Conservation (phyloP, 1,140 invertebrate species). For the Drosophila orosa region DNA sequence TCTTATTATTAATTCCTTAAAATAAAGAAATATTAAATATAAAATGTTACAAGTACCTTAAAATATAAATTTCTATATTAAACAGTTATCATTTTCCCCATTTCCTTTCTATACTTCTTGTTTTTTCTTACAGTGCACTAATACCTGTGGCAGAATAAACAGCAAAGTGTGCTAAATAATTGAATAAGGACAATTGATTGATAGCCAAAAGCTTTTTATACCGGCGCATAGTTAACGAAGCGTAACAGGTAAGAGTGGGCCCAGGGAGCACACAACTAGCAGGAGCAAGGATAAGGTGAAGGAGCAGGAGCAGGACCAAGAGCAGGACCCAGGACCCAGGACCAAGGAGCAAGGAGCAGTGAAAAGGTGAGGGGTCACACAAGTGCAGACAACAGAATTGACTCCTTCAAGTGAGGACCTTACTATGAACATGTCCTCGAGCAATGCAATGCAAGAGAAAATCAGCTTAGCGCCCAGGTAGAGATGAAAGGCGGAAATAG, state of each 20-base stretch:
- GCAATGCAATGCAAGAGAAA: conserved; percentile 47
- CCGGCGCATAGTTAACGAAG: conserved; percentile 75
- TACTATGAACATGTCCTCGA: conserved; percentile 32
- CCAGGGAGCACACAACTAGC: too few relatives aligned
- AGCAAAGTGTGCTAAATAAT: conserved; percentile 64
- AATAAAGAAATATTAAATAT: too few relatives aligned
- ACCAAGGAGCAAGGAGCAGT: background rate
- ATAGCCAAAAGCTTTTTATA: conserved; percentile 78
- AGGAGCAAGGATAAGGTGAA: background rate
- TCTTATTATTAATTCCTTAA: too few relatives aligned
- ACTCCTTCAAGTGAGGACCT: conserved; percentile 32
- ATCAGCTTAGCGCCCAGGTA: conserved; percentile 32
- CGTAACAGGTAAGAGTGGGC: conserved; percentile 66
- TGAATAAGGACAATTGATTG: conserved; percentile 71
- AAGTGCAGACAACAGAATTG: conserved; percentile 52
- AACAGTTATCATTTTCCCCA: background rate
- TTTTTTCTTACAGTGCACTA: background rate
- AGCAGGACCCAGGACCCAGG: background rate
- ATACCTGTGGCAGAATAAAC: conserved; percentile 33
- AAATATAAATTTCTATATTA: background rate
- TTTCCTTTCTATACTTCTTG: background rate
- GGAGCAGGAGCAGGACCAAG: background rate
- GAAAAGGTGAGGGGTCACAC: conserved; percentile 1
- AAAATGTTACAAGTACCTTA: background rate
- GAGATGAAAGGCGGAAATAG: conserved; percentile 25